phyloP scores from a whole-genome alignment of 2,797 vertebrate genomes.

The Acrocephalus scirpaceus region DNA sequence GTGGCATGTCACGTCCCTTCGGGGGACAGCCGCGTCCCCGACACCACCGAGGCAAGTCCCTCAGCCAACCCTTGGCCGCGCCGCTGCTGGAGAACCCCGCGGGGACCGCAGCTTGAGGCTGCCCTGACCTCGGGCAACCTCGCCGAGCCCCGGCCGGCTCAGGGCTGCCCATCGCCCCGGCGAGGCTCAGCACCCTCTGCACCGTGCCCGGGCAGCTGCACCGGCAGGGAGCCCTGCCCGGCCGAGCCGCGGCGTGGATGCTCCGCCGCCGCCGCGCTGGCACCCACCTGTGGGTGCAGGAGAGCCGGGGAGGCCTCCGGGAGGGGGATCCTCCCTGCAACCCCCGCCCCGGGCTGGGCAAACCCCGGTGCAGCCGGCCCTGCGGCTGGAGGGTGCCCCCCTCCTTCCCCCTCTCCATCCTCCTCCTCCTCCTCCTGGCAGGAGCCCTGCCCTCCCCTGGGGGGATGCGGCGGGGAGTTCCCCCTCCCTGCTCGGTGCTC shows the following conservation, averaged over 20 bases:
- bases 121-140: constrained; percentile 34
- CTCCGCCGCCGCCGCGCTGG: neutral
- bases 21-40: neutral
- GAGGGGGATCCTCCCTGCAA: neutral
- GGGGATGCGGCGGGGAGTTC: constrained; percentile 21
- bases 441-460: neutral
- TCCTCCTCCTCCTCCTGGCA: neutral
- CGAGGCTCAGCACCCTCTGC: neutral
- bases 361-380: neutral
- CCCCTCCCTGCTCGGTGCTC: neutral
- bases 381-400: neutral
- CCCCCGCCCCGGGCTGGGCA: neutral
- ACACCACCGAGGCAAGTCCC: neutral
- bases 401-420: neutral
- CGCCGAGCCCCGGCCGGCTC: neutral
- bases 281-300: constrained; percentile 19
- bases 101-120: rapidly evolving
- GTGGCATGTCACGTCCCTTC: neutral
- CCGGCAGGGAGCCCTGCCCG: neutral
- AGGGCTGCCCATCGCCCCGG: neutral
- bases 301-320: neutral
- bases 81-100: rapidly evolving
- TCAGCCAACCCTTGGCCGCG: rapidly evolving
- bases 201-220: neutral
- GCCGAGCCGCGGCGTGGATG: neutral